A percentile compares a stretch with the other conserved stretches of the same genome.
phyloP scores from a whole-genome alignment of 2,888 invertebrate genomes.

The Argyra leucocephala region DNA sequence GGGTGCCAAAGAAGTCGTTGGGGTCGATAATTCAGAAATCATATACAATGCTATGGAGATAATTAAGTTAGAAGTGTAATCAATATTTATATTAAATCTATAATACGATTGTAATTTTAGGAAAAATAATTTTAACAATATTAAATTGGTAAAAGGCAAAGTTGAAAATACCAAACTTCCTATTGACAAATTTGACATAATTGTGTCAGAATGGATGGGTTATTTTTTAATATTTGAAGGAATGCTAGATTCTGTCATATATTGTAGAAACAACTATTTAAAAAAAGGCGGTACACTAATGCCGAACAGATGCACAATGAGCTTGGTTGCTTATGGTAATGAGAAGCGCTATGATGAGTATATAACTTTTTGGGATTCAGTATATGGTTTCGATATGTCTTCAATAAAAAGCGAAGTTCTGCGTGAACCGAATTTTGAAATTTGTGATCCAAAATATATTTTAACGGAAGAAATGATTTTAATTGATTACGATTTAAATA shows the following conservation, averaged over 20 bases:
- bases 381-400: constrained; percentile 89
- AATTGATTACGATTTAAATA: constrained; percentile 65
- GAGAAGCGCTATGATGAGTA: constrained; percentile 58
- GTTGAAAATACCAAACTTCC: constrained; percentile 74
- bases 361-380: constrained; percentile 83
- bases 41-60: constrained; percentile 94
- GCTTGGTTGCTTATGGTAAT: constrained; percentile 72
- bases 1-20: constrained; percentile 81
- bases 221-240: constrained; percentile 94
- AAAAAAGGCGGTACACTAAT: constrained; percentile 65
- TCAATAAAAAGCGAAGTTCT: constrained; percentile 78
- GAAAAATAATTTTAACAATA: constrained; percentile 47
- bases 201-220: constrained; percentile 98
- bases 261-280: constrained; percentile 74
- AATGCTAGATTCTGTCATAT: constrained; percentile 89
- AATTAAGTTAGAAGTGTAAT: constrained; percentile 52
- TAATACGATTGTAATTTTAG: constrained; percentile 26
- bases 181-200: constrained; percentile 70
- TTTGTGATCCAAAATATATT: constrained; percentile 51
- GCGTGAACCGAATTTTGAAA: constrained; percentile 63
- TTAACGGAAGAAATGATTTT: constrained; percentile 57
- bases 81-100: neutral
- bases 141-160: constrained; percentile 73
- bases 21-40: constrained; percentile 92
- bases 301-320: constrained; percentile 77